Evolutionary conservation across 2,888 invertebrate genomes (phyloP).

Genomic region (Leucophenga maculata): DNA sequence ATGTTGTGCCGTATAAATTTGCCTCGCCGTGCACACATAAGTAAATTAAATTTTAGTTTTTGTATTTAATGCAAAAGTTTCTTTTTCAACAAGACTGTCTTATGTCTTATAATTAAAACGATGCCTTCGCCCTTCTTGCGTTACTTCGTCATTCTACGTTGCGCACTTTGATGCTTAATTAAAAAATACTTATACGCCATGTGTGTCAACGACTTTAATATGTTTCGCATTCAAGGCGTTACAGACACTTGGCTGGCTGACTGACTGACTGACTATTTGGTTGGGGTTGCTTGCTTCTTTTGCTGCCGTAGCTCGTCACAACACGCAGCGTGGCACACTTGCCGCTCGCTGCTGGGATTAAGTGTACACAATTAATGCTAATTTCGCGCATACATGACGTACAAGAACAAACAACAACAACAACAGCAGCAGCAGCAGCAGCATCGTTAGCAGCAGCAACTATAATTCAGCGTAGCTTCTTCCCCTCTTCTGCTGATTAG

Average conservation of each 20-base stretch:
- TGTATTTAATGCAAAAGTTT: constrained; percentile 61
- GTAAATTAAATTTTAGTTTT: constrained; percentile 57
- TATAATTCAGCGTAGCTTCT: no score
- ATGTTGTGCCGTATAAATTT: not conserved
- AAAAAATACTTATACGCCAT: constrained; percentile 63
- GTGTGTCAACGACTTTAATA: constrained; percentile 58
- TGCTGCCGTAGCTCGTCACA: not conserved
- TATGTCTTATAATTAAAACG: no score
- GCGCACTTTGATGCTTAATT: constrained; percentile 62
- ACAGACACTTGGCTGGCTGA: no score
- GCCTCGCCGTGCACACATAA: constrained; percentile 11
- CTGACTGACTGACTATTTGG: not conserved
- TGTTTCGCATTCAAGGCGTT: no score
- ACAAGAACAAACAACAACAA: constrained; percentile 10
- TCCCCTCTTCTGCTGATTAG: no score
- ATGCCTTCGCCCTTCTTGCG: constrained; percentile 3
- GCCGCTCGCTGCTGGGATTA: constrained; percentile 8
- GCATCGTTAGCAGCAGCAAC: not conserved
- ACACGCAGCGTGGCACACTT: no score
- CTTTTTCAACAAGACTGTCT: constrained; percentile 8
- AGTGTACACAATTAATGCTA: constrained; percentile 25
- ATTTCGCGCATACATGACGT: constrained; percentile 21
- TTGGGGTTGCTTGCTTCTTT: not conserved
- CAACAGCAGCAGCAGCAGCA: not conserved
- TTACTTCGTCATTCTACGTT: constrained; percentile 5